Evolutionary conservation across 2,888 invertebrate species (phyloP).

Genomic region (Galerucella nymphaeae): DNA sequence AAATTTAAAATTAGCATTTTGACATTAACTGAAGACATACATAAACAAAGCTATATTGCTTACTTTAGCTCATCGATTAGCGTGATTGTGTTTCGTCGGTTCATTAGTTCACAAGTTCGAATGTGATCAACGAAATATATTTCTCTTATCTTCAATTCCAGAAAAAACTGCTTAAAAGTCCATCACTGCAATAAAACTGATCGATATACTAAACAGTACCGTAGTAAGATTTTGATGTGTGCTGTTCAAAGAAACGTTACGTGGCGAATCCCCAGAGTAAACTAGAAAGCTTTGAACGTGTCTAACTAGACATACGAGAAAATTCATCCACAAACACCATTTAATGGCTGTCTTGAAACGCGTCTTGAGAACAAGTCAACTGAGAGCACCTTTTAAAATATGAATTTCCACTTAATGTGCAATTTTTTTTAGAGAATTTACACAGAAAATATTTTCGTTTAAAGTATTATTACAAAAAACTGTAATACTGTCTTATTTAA

Average conservation of each 20-base stretch:
- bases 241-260: slow-evolving; percentile 18
- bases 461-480: too few species aligned
- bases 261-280: slow-evolving; percentile 10
- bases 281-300: slow-evolving; percentile 24
- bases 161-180: not conserved
- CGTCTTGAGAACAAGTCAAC: slow-evolving; percentile 24
- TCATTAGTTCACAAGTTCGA: too few species aligned
- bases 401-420: not conserved
- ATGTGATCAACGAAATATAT: too few species aligned
- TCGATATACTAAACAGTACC: slow-evolving; percentile 2
- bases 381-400: not conserved
- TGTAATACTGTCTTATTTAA: too few species aligned
- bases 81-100: too few species aligned
- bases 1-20: too few species aligned
- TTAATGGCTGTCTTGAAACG: slow-evolving; percentile 23
- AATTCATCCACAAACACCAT: slow-evolving; percentile 28
- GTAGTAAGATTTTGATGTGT: slow-evolving; percentile 14
- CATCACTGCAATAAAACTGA: not conserved
- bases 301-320: slow-evolving; percentile 24
- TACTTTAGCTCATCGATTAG: too few species aligned
- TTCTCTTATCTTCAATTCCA: too few species aligned
- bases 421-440: not conserved
- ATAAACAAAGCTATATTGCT: too few species aligned
- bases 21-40: too few species aligned
- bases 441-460: not conserved